A percentile compares a stretch with the other conserved stretches of the same genome.
These are phyloP conservation scores for Popillia japonica DNA, from an alignment of 1,140 invertebrate genomes.

Conservation along the genomic window DNA sequence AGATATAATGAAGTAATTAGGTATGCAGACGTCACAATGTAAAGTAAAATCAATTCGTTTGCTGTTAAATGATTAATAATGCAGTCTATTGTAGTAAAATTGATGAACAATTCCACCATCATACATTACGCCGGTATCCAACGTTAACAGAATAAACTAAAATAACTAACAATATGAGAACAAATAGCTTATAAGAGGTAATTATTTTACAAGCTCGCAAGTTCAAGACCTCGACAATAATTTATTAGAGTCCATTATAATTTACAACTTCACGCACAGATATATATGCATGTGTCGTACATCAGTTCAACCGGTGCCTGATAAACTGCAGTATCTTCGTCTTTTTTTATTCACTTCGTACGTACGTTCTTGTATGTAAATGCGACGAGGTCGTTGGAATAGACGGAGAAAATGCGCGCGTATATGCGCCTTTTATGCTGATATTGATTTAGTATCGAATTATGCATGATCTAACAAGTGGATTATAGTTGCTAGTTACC, in stretches of 20 bases:
- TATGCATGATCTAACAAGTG: background rate
- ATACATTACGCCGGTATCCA: background rate
- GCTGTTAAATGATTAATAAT: background rate
- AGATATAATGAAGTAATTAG: no score
- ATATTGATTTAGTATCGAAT: conserved; percentile 12
- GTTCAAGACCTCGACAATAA: conserved; percentile 33
- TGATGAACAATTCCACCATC: background rate
- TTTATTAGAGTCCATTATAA: conserved; percentile 31
- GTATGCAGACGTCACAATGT: no score
- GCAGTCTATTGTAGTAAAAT: background rate
- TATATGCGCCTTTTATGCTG: background rate
- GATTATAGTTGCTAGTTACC: background rate
- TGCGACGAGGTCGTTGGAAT: background rate
- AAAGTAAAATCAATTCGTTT: no score
- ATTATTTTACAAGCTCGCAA: conserved; percentile 32
- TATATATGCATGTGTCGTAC: conserved; percentile 25
- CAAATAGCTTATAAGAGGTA: conserved; percentile 21
- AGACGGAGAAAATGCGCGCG: background rate
- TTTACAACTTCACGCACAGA: conserved; percentile 23
- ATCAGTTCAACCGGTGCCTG: conserved; percentile 28
- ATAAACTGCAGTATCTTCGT: background rate
- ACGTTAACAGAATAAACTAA: background rate
- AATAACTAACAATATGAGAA: background rate
- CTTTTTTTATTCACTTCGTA: background rate
- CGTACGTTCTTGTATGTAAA: conserved; percentile 16